Percentiles rank a stretch among this genome's conserved stretches.
These are phyloP conservation scores for Cataglyphis cursor DNA, from an alignment of 2,888 invertebrate genomes.

Conservation along the genomic window DNA sequence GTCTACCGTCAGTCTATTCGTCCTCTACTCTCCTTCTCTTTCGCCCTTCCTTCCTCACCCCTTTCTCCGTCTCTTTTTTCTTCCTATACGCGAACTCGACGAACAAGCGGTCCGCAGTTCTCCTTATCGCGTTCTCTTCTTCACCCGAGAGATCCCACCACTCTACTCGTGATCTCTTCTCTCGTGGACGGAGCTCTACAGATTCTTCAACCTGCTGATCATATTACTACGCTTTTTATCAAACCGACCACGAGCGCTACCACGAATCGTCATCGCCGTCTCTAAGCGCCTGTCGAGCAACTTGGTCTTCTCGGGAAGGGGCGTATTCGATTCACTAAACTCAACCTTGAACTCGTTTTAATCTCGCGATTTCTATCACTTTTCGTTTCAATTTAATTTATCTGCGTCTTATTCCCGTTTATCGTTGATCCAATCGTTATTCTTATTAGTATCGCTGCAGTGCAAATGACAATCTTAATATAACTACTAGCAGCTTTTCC, in stretches of 20 bases:
- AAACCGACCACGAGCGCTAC: constrained; percentile 49
- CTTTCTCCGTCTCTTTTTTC: constrained; percentile 55
- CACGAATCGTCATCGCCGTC: constrained; percentile 40
- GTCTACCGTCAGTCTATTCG: constrained; percentile 55
- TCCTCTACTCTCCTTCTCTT: constrained; percentile 48
- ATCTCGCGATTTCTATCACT: constrained; percentile 20
- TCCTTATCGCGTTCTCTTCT: constrained; percentile 47
- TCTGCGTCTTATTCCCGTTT: constrained; percentile 11
- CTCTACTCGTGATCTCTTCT: constrained; percentile 31
- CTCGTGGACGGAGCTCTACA: constrained; percentile 43
- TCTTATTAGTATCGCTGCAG: not conserved
- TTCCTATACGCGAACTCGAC: constrained; percentile 43
- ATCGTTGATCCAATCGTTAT: not conserved
- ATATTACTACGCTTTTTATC: constrained; percentile 70
- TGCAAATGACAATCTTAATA: not conserved
- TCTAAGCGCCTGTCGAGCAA: constrained; percentile 31
- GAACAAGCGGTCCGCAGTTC: constrained; percentile 46
- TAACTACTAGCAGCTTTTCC: not conserved
- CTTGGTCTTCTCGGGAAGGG: constrained; percentile 19
- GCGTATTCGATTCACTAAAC: constrained; percentile 23
- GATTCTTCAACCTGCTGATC: constrained; percentile 69
- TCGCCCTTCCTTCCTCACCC: not conserved
- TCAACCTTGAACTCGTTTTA: constrained; percentile 35
- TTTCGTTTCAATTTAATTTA: constrained; percentile 11
- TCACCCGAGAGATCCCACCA: constrained; percentile 45